These are phyloP conservation scores for Gila orcuttii DNA, from an alignment of 2,113 vertebrate genomes.

Conservation along the genomic window DNA sequence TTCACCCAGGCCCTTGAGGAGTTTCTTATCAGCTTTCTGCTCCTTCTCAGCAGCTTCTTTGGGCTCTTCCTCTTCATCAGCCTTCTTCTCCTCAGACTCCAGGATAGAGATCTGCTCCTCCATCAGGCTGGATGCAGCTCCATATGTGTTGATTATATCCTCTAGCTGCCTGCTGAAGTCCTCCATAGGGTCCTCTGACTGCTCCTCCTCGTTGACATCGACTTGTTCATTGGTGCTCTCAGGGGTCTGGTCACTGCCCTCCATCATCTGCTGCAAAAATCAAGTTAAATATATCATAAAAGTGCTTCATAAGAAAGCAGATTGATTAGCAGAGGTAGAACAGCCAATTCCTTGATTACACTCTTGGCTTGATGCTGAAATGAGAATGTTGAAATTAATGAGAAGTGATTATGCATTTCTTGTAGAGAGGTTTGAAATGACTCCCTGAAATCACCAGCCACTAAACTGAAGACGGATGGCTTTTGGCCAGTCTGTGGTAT, in stretches of 20 bases:
- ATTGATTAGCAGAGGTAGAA: constrained; percentile 27
- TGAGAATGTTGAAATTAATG: constrained; percentile 38
- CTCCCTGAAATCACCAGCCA: constrained; percentile 16
- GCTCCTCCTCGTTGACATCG: constrained; percentile 53
- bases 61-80: constrained; percentile 57
- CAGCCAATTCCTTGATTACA: constrained; percentile 45
- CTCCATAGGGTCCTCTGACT: constrained; percentile 73
- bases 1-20: constrained; percentile 81
- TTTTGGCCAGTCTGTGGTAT: constrained; percentile 16
- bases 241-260: constrained; percentile 62
- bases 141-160: constrained; percentile 86
- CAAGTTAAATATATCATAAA: constrained; percentile 28
- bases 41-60: constrained; percentile 76
- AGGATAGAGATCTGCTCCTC: constrained; percentile 59
- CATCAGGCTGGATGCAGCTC: constrained; percentile 66
- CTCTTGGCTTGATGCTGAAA: constrained; percentile 42
- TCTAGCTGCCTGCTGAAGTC: constrained; percentile 83
- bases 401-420: constrained; percentile 41
- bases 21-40: constrained; percentile 79
- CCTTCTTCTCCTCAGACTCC: constrained; percentile 61
- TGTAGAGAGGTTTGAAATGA: constrained; percentile 34
- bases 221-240: constrained; percentile 51
- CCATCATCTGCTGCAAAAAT: constrained; percentile 69
- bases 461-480: constrained; percentile 39
- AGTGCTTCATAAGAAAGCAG: neutral